phyloP scores from a whole-genome alignment of 1,140 invertebrate species.

The Globodera ellingtonae region DNA sequence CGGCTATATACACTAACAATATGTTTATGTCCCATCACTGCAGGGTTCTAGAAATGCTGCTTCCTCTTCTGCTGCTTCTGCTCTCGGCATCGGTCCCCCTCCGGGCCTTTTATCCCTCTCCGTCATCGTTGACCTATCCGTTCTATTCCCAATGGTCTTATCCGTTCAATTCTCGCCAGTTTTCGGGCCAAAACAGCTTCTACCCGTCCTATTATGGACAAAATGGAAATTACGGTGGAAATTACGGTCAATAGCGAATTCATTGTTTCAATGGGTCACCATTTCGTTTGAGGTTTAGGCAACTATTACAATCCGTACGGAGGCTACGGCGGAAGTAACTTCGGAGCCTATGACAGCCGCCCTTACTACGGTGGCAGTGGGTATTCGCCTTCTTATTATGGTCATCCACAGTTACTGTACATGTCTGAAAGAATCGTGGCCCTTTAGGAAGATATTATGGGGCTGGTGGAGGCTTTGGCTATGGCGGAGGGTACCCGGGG shows the following conservation, averaged over 20 bases:
- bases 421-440: background rate
- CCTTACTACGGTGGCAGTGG: slow-evolving; percentile 5
- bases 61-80: background rate
- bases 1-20: too few species aligned
- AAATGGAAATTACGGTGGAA: background rate
- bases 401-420: background rate
- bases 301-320: slow-evolving; percentile 9
- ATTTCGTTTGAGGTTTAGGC: background rate
- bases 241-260: too few species aligned
- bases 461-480: background rate
- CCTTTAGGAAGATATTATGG: background rate
- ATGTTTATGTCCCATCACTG: too few species aligned
- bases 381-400: slow-evolving; percentile 9
- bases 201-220: background rate
- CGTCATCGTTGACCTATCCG: background rate
- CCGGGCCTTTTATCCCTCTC: background rate
- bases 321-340: background rate
- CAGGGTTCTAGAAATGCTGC: background rate
- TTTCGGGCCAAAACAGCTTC: background rate
- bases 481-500: background rate
- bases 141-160: background rate
- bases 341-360: background rate
- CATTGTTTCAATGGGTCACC: background rate
- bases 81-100: background rate
- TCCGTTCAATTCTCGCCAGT: background rate